Percentiles rank a stretch among this genome's conserved stretches.
phyloP scores from a whole-genome alignment of 23 tunicate genomes.

The Trididemnum clinides region DNA sequence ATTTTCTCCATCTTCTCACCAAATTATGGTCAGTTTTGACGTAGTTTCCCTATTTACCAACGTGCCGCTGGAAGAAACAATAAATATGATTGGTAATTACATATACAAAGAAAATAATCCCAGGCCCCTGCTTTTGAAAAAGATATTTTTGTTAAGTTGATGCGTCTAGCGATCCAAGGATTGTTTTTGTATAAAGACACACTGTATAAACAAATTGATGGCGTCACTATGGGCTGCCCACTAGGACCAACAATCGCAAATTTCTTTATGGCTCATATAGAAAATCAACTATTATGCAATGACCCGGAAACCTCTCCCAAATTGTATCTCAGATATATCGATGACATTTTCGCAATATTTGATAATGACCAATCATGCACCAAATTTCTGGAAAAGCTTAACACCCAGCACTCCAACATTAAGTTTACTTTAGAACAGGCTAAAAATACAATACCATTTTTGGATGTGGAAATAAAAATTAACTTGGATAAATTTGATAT shows the following conservation, averaged over 20 bases:
- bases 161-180: neutral
- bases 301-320: too few species aligned
- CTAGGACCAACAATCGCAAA: neutral
- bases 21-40: neutral
- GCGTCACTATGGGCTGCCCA: constrained; percentile 3
- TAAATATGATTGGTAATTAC: neutral
- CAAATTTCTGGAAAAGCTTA: too few species aligned
- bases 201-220: constrained; percentile 6
- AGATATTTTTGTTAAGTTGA: constrained; percentile 1
- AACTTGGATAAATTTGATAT: too few species aligned
- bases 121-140: constrained; percentile 4
- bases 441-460: too few species aligned
- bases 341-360: too few species aligned
- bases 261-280: too few species aligned
- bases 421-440: too few species aligned
- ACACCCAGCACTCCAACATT: too few species aligned
- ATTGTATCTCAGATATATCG: too few species aligned
- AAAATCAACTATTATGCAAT: too few species aligned
- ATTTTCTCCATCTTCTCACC: neutral
- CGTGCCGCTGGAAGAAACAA: constrained; percentile 9
- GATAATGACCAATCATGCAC: too few species aligned
- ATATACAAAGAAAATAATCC: neutral
- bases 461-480: too few species aligned
- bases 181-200: neutral
- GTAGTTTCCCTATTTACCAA: constrained; percentile 11